These are phyloP conservation scores for Fundulus diaphanus DNA, from an alignment of 2,797 vertebrate genomes.

Conservation along the genomic window DNA sequence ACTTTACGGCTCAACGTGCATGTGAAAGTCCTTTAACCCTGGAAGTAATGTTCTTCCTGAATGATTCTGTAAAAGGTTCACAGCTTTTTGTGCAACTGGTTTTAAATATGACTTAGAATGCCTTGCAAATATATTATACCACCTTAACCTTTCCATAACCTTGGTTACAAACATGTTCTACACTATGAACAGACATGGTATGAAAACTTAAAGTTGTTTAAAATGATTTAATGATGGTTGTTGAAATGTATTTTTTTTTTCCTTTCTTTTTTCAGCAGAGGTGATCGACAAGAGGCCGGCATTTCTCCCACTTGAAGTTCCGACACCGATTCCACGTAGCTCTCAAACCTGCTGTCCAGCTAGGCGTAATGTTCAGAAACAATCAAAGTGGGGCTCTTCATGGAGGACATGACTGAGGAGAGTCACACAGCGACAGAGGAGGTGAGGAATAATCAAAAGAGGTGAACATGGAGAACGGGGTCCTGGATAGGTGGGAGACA, in stretches of 20 bases:
- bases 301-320: background rate
- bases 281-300: slow-evolving; percentile 6
- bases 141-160: too few species aligned
- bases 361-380: slow-evolving; percentile 15
- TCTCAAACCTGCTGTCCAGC: slow-evolving; percentile 11
- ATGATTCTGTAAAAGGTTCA: too few species aligned
- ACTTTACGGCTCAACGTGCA: too few species aligned
- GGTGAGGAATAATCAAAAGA: slow-evolving; percentile 18
- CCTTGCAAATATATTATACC: too few species aligned
- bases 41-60: too few species aligned
- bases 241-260: background rate
- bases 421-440: slow-evolving; percentile 9
- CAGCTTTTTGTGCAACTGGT: too few species aligned
- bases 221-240: background rate
- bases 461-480: slow-evolving; percentile 31
- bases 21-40: too few species aligned
- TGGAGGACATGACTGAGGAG: slow-evolving; percentile 11
- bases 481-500: slow-evolving; percentile 13
- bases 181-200: too few species aligned
- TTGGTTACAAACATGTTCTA: background rate
- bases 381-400: slow-evolving; percentile 18
- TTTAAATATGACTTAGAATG: too few species aligned
- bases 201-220: background rate
- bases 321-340: slow-evolving; percentile 20
- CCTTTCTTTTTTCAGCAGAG: slow-evolving; percentile 7